Conservation (phyloP, 2,888 invertebrate genomes). For the Tanytarsus gracilentus region DNA sequence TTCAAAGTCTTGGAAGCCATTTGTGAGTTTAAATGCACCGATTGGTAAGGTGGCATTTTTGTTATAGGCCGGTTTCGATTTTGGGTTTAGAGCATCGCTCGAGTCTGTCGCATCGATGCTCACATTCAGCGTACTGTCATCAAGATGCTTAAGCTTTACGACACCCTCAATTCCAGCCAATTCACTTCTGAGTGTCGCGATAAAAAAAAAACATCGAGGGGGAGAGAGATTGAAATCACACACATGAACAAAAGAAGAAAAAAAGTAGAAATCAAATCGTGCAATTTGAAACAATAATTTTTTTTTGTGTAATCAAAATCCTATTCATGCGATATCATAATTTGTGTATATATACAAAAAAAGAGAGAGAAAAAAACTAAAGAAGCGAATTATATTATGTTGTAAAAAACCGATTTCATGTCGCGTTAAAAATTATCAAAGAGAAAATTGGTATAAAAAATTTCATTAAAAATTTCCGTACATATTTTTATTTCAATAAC, state of each 20-base stretch:
- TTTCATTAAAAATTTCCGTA: background rate
- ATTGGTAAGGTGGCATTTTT: conserved; percentile 26
- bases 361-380: no score
- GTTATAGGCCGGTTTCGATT: conserved; percentile 3
- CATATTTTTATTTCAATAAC: conserved; percentile 21
- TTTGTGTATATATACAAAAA: background rate
- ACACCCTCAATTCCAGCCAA: conserved; percentile 61
- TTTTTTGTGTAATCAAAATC: background rate
- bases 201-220: background rate
- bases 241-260: background rate
- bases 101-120: conserved; percentile 34
- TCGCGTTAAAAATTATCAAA: background rate
- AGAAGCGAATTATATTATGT: background rate
- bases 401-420: background rate
- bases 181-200: conserved; percentile 50
- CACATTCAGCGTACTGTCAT: conserved; percentile 49
- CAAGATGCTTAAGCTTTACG: conserved; percentile 62
- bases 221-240: background rate
- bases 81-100: conserved; percentile 23
- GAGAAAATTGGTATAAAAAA: background rate
- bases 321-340: background rate
- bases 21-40: background rate
- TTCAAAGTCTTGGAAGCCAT: conserved; percentile 26
- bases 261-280: background rate
- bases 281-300: no score